phyloP scores from a whole-genome alignment of 2,113 vertebrate genomes.

The Fregata magnificens region DNA sequence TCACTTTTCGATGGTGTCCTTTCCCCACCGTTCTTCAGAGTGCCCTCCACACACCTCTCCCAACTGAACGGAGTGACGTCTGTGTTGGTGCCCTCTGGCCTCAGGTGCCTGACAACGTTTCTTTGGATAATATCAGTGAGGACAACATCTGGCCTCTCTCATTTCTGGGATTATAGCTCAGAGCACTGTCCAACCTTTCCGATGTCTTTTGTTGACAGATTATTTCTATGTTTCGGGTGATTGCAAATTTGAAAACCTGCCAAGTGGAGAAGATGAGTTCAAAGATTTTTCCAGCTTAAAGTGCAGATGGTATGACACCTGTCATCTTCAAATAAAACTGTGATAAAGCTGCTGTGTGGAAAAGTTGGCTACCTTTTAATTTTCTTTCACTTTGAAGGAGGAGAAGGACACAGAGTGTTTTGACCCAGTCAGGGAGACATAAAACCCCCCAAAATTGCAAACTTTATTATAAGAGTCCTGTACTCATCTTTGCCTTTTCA shows the following conservation, averaged over 20 bases:
- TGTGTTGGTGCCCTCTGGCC: not conserved
- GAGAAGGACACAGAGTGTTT: not conserved
- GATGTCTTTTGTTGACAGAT: not conserved
- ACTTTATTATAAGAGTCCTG: not conserved
- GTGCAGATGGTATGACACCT: not conserved
- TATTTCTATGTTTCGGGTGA: not conserved
- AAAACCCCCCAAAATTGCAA: not conserved
- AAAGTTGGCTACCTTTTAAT: not conserved
- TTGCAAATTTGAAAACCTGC: not conserved
- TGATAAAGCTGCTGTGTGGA: not conserved
- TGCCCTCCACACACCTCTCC: not conserved
- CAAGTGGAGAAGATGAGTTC: not conserved
- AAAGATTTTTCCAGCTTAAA: not conserved
- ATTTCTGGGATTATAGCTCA: not conserved
- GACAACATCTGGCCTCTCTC: not conserved
- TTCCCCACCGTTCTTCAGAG: not conserved
- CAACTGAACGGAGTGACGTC: accelerated
- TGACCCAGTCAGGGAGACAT: not conserved
- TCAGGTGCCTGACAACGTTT: not conserved
- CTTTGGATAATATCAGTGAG: not conserved
- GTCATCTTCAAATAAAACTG: not conserved
- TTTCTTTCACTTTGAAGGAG: not conserved
- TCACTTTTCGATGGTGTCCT: not conserved
- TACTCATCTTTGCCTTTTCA: not conserved
- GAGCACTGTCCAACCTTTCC: not conserved